These are phyloP conservation scores for Zootoca vivipara DNA, from an alignment of 2,113 vertebrate genomes.

Conservation along the genomic window DNA sequence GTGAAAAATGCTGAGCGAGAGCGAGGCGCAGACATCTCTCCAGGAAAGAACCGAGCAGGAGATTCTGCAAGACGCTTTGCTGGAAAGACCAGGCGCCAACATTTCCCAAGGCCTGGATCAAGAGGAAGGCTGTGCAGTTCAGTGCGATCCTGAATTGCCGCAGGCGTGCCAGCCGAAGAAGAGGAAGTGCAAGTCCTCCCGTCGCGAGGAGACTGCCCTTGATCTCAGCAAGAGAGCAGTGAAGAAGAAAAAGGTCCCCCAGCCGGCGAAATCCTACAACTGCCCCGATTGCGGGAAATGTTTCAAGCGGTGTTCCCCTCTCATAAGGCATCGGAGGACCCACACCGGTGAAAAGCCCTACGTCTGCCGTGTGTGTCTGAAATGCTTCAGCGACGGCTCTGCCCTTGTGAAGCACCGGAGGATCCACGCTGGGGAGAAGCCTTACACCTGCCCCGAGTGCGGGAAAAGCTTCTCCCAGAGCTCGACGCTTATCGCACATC, in stretches of 20 bases:
- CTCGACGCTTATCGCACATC: constrained; percentile 69
- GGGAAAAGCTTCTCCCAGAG: constrained; percentile 69
- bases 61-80: background rate
- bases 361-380: constrained; percentile 61
- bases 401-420: constrained; percentile 68
- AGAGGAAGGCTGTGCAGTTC: background rate
- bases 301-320: constrained; percentile 45
- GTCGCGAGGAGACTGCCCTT: background rate
- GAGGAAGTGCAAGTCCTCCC: background rate
- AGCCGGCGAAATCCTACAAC: constrained; percentile 47
- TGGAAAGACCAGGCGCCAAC: background rate
- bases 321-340: constrained; percentile 42
- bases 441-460: constrained; percentile 67
- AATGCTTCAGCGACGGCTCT: constrained; percentile 63
- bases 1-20: background rate
- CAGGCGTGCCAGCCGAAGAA: background rate
- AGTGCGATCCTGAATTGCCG: background rate
- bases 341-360: constrained; percentile 64
- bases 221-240: background rate
- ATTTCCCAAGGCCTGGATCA: background rate
- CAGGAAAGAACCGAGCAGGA: background rate
- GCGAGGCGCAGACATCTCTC: background rate
- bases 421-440: constrained; percentile 66
- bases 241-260: background rate
- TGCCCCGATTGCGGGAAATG: constrained; percentile 59